Evolutionary conservation across 2,888 invertebrate genomes (phyloP).

Genomic region (Chloroclysta siterata): DNA sequence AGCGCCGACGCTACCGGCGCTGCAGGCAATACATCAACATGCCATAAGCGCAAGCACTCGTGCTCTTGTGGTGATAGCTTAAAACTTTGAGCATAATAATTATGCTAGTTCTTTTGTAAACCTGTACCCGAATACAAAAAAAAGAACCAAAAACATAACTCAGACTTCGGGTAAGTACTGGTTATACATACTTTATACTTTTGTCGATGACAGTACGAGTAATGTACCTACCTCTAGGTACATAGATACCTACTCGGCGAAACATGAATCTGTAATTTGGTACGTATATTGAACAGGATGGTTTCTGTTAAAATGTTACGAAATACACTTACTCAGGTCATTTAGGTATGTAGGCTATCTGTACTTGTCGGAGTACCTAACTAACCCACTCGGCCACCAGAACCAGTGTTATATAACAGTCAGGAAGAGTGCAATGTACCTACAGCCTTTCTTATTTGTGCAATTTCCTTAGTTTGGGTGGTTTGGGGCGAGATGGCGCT

Average conservation of each 20-base stretch:
- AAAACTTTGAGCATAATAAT: too few species aligned
- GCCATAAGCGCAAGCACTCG: too few species aligned
- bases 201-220: too few species aligned
- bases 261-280: neutral
- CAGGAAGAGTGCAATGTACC: constrained; percentile 17
- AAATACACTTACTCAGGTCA: constrained; percentile 3
- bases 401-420: constrained; percentile 19
- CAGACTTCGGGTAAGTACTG: too few species aligned
- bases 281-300: neutral
- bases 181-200: too few species aligned
- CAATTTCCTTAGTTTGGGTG: constrained; percentile 3
- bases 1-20: constrained; percentile 61
- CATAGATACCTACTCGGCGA: too few species aligned
- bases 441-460: constrained; percentile 1
- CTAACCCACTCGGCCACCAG: constrained; percentile 16
- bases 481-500: too few species aligned
- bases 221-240: too few species aligned
- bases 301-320: constrained; percentile 2
- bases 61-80: too few species aligned
- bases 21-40: constrained; percentile 41
- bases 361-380: constrained; percentile 10
- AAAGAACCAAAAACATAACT: too few species aligned
- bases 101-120: too few species aligned
- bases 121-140: too few species aligned
- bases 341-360: constrained; percentile 16